Conservation (phyloP, 1,140 invertebrate genomes). For the Anadara kagoshimensis region DNA sequence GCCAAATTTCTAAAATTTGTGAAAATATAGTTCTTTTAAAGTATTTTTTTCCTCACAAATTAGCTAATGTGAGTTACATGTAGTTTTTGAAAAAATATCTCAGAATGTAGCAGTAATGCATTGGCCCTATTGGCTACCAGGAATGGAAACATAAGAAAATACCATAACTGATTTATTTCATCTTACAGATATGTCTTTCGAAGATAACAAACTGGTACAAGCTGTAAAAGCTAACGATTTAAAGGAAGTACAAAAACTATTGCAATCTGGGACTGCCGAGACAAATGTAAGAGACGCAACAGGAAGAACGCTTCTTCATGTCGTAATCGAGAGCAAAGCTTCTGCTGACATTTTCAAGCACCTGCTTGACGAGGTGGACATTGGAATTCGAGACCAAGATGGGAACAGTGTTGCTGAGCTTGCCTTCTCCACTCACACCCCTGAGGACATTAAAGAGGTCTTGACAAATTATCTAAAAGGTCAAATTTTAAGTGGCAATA, state of each 20-base stretch:
- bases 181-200: slow-evolving; percentile 19
- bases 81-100: too few species aligned
- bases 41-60: too few species aligned
- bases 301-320: slow-evolving; percentile 50
- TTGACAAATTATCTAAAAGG: slow-evolving; percentile 31
- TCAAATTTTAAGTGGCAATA: slow-evolving; percentile 34
- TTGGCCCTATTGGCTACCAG: too few species aligned
- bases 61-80: too few species aligned
- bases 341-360: slow-evolving; percentile 47
- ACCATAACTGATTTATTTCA: too few species aligned
- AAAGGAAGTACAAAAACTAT: slow-evolving; percentile 27
- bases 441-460: slow-evolving; percentile 32
- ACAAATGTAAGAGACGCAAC: slow-evolving; percentile 22
- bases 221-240: slow-evolving; percentile 43
- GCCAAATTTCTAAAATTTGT: too few species aligned
- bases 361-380: slow-evolving; percentile 42
- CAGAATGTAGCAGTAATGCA: too few species aligned
- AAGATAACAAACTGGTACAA: slow-evolving; percentile 31
- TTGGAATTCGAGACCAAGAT: slow-evolving; percentile 35
- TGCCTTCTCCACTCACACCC: slow-evolving; percentile 24
- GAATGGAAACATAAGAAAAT: too few species aligned
- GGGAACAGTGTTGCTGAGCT: slow-evolving; percentile 53
- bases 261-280: slow-evolving; percentile 25
- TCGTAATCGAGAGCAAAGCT: slow-evolving; percentile 30
- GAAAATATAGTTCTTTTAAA: too few species aligned